Percentiles rank a stretch among this genome's conserved stretches.
phyloP scores from a whole-genome alignment of 2,888 invertebrate genomes.

The Nomada hirtipes region DNA sequence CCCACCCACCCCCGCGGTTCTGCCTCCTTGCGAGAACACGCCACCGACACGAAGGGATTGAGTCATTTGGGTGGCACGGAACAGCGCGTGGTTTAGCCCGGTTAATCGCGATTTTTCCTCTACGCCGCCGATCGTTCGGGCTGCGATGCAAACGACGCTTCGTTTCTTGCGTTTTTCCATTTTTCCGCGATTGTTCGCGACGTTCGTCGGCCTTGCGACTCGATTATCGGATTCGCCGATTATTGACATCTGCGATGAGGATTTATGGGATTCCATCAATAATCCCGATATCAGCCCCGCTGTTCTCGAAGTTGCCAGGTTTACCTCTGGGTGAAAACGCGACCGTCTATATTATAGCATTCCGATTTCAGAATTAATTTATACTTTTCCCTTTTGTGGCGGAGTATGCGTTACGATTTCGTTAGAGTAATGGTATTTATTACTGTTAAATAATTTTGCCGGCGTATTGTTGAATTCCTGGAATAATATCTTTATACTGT shows the following conservation, averaged over 20 bases:
- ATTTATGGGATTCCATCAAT: conserved; percentile 23
- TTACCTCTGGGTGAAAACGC: neutral
- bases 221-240: conserved; percentile 23
- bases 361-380: neutral
- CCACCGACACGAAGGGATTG: neutral
- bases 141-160: neutral
- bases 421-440: too few relatives aligned
- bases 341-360: neutral
- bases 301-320: neutral
- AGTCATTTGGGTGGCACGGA: neutral
- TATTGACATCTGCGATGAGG: conserved; percentile 24
- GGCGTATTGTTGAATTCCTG: too few relatives aligned
- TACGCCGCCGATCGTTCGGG: neutral
- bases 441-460: too few relatives aligned
- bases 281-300: neutral
- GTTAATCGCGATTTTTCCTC: conserved; percentile 15
- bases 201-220: conserved; percentile 10
- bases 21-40: conserved; percentile 13
- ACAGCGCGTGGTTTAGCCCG: conserved; percentile 4
- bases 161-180: conserved; percentile 1
- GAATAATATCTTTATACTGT: too few relatives aligned
- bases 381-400: neutral
- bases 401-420: neutral
- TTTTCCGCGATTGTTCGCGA: conserved; percentile 7
- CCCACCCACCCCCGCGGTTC: neutral